These are phyloP conservation scores for Aplodontia rufa DNA, from an alignment of 2,113 vertebrate species.

Conservation along the genomic window DNA sequence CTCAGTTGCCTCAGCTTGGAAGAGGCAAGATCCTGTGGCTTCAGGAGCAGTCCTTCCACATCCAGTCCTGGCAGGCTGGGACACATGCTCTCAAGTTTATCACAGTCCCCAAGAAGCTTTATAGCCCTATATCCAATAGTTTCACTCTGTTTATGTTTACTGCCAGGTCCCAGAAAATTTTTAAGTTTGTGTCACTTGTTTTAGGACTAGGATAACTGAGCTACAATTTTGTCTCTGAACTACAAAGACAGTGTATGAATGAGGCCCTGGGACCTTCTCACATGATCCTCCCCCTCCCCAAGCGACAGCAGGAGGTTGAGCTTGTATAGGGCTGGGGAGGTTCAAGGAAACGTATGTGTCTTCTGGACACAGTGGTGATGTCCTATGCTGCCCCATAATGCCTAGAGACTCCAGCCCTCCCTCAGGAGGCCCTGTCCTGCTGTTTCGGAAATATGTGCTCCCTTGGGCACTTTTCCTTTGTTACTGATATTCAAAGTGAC, in stretches of 20 bases:
- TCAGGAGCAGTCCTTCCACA: neutral
- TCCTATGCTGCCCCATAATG: neutral
- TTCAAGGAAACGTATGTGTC: neutral
- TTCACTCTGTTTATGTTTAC: neutral
- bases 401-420: neutral
- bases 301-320: neutral
- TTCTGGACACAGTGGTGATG: neutral
- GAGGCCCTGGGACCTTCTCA: neutral
- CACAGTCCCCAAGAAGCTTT: neutral
- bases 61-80: neutral
- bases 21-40: neutral
- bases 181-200: neutral
- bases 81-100: neutral
- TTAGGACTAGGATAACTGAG: neutral
- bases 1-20: neutral
- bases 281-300: neutral
- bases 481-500: neutral
- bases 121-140: neutral
- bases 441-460: neutral
- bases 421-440: neutral
- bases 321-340: neutral
- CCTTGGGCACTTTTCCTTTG: neutral
- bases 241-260: neutral
- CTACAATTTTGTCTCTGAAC: neutral
- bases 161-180: neutral